Base-by-base conservation (phyloP, 1,140 invertebrate species). In the Ephestia elutella region DNA sequence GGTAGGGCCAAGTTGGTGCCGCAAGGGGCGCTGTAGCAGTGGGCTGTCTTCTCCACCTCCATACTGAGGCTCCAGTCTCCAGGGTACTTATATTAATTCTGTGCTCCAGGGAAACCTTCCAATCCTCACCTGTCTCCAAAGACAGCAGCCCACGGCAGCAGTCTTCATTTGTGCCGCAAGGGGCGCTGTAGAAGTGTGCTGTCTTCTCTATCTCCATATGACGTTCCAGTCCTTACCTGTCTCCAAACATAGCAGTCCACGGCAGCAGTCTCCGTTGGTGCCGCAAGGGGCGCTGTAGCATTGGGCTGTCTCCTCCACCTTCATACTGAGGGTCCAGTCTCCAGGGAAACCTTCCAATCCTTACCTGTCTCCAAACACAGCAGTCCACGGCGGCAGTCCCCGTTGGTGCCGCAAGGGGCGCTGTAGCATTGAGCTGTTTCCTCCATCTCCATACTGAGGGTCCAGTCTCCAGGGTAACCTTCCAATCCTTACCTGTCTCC, bases 331-430 rank as follows among this genome's bases (percentile, higher is more conserved):
- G 73, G 21, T 87, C 82, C 54, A 85, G 32, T 0, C 77, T 20
- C 85, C 84, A 0, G 79, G 77, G 62, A 85, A n/a, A n/a, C n/a
- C n/a, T n/a, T n/a, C n/a, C n/a, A n/a, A n/a, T n/a, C n/a, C n/a
- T n/a, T n/a, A 86, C 83, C 82, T 17, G 84, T 87, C 48, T 85
- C 80, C 56, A 85, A 62, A 20, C 84, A 87, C 59, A 83, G 70
- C 0, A 87, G 72, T 19, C 84, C 82, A 1, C 77, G 73, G 79
- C 84, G 85, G 65, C 84, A 87, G 59, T 87, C 84, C 0, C 77
- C 82, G 56, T 83, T 87, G 61, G 72, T 79, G 49, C 70, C 60
- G 54, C 84, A 87, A 0, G 82, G 79, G 0, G 82, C 66, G 68
- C 75, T 82, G 66, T 85, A 87, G 75, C 84, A 87, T 56, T 84